A percentile compares a stretch with the other conserved stretches of the same genome.
Evolutionary conservation across 2,797 vertebrate species (phyloP).

Genomic region (Sylvilagus floridanus): DNA sequence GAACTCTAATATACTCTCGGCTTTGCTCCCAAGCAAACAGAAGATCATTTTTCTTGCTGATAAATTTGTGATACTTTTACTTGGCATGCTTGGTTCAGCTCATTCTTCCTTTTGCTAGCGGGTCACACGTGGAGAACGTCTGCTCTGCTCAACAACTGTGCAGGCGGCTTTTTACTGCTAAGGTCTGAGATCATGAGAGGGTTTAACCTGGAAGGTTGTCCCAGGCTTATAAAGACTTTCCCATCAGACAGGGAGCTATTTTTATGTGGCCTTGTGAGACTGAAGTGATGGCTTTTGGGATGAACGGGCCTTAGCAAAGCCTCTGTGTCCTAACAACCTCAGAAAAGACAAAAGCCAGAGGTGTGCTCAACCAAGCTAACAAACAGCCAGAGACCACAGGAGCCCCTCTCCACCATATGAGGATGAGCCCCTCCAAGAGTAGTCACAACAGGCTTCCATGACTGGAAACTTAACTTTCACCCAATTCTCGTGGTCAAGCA

Average conservation of each 20-base stretch:
- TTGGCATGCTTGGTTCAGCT: not conserved
- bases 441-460: no score
- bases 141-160: not conserved
- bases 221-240: not conserved
- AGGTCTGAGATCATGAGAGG: not conserved
- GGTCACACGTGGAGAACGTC: constrained; percentile 13
- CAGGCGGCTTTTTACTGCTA: constrained; percentile 16
- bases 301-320: not conserved
- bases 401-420: no score
- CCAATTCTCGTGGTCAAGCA: no score
- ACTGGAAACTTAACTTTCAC: no score
- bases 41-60: not conserved
- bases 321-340: not conserved
- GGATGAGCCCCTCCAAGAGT: no score
- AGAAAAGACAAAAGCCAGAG: not conserved
- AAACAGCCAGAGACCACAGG: no score
- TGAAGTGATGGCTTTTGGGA: not conserved
- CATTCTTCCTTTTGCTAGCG: not conserved
- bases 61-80: not conserved
- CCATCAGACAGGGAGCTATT: not conserved
- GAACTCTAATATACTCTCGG: not conserved
- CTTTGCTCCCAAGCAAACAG: not conserved
- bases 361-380: not conserved
- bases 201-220: constrained; percentile 12
- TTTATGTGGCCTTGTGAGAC: not conserved